Evolutionary conservation across 2,797 vertebrate species (phyloP), one percentile per base, ranked within the genome.

Genomic region (Erithacus rubecula): DNA sequence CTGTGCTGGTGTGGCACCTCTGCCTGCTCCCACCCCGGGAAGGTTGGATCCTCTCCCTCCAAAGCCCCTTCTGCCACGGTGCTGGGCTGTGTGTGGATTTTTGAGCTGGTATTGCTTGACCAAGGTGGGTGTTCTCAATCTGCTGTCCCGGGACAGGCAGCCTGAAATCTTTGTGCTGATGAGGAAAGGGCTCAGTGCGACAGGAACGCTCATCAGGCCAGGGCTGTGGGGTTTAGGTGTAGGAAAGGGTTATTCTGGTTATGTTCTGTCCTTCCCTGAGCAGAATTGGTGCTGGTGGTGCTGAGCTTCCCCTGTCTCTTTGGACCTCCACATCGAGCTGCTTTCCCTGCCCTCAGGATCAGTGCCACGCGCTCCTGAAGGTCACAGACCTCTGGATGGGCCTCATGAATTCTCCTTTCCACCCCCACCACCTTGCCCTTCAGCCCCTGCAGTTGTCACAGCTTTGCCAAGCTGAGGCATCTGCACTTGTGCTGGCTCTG

Each of bases 271-370:
- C 47, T 81, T 30, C 15, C 23, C 52, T 7, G 18, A 21, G 32
- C 22, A 0, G 1, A 10, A 70, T 53, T 0, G 0, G 36, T 59
- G 70, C 44, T 6, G 15, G 15, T 32, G 24, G 29, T 1, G 0
- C 53, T 18, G 30, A 7, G 49, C 49, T 59, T 53, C 11, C 5
- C 1, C 1, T 9, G 9, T 86, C 64, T 62, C 51, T 44, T 12
- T 60, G 62, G 52, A 62, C 18, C 47, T 41, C 43, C 32, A 3
- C 10, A 17, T 23, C 0, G 10, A 51, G 41, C 70, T 46, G 82
- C 67, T 30, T 18, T 30, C 49, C n/a, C 53, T 58, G 49, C 46
- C 70, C 39, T 68, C 11, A 3, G 71, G 29, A 46, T 62, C 11
- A 20, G 34, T 69, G 64, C 62, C 1, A 4, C 7, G 68, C 34